Evolutionary conservation across 2,797 vertebrate species (phyloP).

Genomic region (Chloroceryle amazona): DNA sequence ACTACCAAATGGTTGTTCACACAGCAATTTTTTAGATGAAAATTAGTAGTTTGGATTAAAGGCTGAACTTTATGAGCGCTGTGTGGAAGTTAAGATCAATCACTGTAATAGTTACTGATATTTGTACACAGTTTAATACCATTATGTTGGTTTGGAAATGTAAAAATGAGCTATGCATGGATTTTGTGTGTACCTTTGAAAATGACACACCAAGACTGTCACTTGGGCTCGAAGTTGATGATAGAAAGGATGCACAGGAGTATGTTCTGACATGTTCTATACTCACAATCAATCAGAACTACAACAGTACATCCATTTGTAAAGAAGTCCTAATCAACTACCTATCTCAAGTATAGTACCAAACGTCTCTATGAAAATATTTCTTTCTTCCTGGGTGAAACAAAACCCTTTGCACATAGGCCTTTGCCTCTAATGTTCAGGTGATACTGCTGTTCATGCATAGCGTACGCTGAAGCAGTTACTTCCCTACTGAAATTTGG

Average conservation of each 20-base stretch:
- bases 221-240: background rate
- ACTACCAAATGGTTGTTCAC: slow-evolving; percentile 11
- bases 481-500: background rate
- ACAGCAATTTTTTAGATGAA: background rate
- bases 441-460: background rate
- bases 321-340: background rate
- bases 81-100: background rate
- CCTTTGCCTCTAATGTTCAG: background rate
- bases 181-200: background rate
- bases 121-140: background rate
- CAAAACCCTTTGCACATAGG: background rate
- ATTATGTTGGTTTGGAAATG: background rate
- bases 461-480: rapidly evolving
- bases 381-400: background rate
- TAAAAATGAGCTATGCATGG: background rate
- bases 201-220: background rate
- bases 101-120: background rate
- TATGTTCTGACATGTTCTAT: background rate
- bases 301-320: background rate
- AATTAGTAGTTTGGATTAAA: slow-evolving; percentile 29
- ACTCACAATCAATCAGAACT: background rate
- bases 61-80: background rate
- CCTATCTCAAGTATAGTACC: background rate
- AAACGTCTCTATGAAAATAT: background rate
- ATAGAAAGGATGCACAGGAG: background rate